Percentiles rank a stretch among this genome's conserved stretches.
Conservation (phyloP, 1,140 invertebrate genomes). For the Lordiphosa stackelbergi region DNA sequence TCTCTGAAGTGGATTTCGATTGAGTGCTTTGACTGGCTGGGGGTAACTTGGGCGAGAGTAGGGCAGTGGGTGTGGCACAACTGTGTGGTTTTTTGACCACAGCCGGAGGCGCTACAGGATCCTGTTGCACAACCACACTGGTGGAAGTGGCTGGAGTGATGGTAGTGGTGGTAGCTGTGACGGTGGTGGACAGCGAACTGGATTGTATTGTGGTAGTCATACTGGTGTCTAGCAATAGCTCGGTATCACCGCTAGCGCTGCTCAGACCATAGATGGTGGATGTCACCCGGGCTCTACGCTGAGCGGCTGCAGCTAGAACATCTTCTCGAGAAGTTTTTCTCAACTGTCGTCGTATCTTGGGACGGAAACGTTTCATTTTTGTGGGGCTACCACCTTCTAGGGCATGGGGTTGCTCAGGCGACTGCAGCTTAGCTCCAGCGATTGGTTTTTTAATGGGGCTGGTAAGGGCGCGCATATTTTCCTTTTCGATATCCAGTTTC, state of each 20-base stretch:
- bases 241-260: conserved; percentile 59
- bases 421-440: conserved; percentile 25
- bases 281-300: conserved; percentile 29
- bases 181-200: conserved; percentile 7
- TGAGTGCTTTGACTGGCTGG: conserved; percentile 8
- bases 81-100: conserved; percentile 37
- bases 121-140: conserved; percentile 11
- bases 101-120: not conserved
- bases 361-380: conserved; percentile 75
- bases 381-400: conserved; percentile 61
- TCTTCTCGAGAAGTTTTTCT: conserved; percentile 68
- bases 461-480: conserved; percentile 72
- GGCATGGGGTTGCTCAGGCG: conserved; percentile 56
- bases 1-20: conserved; percentile 77
- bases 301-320: conserved; percentile 46
- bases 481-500: conserved; percentile 76
- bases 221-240: conserved; percentile 61
- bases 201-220: conserved; percentile 37
- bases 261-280: conserved; percentile 50
- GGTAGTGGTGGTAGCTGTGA: conserved; percentile 14
- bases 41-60: conserved; percentile 49
- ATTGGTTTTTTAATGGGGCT: conserved; percentile 70
- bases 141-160: conserved; percentile 28
- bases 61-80: conserved; percentile 51
- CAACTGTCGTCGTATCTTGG: conserved; percentile 71